These are phyloP conservation scores for Danionella cerebrum DNA, from an alignment of 2,113 vertebrate genomes.

Conservation along the genomic window DNA sequence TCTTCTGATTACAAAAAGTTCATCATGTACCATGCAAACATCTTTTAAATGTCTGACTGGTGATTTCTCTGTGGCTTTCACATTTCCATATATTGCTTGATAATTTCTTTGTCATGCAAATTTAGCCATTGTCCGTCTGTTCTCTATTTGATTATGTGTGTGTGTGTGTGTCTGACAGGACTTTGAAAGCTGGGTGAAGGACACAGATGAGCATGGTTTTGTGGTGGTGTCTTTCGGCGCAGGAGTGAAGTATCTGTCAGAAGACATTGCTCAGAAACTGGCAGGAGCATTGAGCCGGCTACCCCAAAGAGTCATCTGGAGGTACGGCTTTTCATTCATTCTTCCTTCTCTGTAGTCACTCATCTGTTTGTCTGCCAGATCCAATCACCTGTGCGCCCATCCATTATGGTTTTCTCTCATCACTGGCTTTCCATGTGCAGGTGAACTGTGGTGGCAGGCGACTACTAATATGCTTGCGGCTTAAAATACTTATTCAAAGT, in stretches of 20 bases:
- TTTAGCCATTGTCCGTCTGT: neutral
- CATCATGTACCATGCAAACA: too few species aligned
- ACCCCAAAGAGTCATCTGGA: conserved; percentile 92
- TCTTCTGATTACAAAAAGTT: too few species aligned
- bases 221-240: conserved; percentile 95
- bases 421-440: neutral
- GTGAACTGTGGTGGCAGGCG: neutral
- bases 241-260: conserved; percentile 92
- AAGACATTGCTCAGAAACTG: conserved; percentile 85
- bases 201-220: conserved; percentile 81
- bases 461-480: neutral
- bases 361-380: neutral
- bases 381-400: neutral
- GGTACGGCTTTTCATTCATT: conserved; percentile 60
- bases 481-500: neutral
- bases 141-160: conserved; percentile 16
- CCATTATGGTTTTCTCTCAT: neutral
- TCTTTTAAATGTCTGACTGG: neutral
- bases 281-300: conserved; percentile 82
- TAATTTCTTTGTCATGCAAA: neutral
- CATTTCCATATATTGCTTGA: neutral
- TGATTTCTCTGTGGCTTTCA: too few species aligned
- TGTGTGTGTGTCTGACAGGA: conserved; percentile 67
- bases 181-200: conserved; percentile 81
- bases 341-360: neutral